These are phyloP conservation scores for Drosophila quadrilineata DNA, from an alignment of 1,140 invertebrate species.

Conservation along the genomic window DNA sequence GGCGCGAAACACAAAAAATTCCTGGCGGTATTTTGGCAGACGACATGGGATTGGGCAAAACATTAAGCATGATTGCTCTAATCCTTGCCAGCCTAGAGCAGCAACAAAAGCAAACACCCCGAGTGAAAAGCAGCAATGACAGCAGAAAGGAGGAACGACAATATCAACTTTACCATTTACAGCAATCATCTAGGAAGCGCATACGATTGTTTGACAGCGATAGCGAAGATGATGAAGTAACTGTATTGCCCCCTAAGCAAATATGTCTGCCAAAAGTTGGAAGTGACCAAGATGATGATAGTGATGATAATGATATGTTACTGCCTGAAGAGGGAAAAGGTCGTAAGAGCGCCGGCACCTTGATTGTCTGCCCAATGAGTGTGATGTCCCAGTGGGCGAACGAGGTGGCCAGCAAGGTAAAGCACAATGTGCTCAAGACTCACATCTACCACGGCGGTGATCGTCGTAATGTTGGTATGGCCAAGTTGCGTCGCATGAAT, in stretches of 20 bases:
- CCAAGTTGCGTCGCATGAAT: slow-evolving; percentile 13
- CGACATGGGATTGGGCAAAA: slow-evolving; percentile 85
- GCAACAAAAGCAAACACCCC: background rate
- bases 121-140: slow-evolving; percentile 2
- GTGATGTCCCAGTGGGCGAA: slow-evolving; percentile 44
- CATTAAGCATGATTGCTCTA: slow-evolving; percentile 93
- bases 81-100: slow-evolving; percentile 82
- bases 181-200: background rate
- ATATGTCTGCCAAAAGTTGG: background rate
- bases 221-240: slow-evolving; percentile 3
- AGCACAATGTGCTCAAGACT: slow-evolving; percentile 9
- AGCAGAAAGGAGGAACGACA: slow-evolving; percentile 1
- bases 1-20: slow-evolving; percentile 88
- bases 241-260: slow-evolving; percentile 6
- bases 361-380: slow-evolving; percentile 50
- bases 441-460: slow-evolving; percentile 39
- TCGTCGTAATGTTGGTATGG: slow-evolving; percentile 17
- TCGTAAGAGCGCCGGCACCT: slow-evolving; percentile 23
- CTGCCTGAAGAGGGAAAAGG: background rate
- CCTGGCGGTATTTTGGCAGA: slow-evolving; percentile 52
- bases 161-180: background rate
- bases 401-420: slow-evolving; percentile 40
- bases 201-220: slow-evolving; percentile 25
- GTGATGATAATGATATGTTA: background rate
- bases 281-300: slow-evolving; percentile 1